Conservation (phyloP, 2,113 vertebrate genomes). For the Columbina picui region DNA sequence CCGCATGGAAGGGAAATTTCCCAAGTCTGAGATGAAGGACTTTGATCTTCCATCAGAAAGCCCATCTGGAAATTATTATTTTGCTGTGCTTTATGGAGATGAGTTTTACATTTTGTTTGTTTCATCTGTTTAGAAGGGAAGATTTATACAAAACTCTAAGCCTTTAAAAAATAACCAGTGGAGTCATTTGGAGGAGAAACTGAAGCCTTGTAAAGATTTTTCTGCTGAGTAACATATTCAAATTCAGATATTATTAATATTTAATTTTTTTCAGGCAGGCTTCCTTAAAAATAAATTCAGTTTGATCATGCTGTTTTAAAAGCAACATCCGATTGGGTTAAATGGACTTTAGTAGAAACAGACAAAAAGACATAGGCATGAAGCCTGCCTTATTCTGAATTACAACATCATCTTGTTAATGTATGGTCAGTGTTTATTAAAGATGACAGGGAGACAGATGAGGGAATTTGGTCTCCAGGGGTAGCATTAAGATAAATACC, state of each 20-base stretch:
- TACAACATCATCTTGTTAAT: background rate
- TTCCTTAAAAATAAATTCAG: background rate
- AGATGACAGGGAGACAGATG: background rate
- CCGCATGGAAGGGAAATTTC: slow-evolving; percentile 27
- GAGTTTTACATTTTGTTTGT: slow-evolving; percentile 52
- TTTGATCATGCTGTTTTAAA: background rate
- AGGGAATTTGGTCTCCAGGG: background rate
- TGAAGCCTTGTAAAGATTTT: background rate
- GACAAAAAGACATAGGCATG: background rate
- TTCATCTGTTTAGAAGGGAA: slow-evolving; percentile 16
- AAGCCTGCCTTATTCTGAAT: background rate
- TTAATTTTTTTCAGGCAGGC: background rate
- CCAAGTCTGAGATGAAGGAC: slow-evolving; percentile 12
- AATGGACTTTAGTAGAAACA: background rate
- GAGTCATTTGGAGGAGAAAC: background rate
- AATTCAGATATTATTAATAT: background rate
- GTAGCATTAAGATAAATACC: background rate
- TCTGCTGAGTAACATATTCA: background rate
- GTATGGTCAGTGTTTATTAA: background rate
- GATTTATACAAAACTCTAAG: background rate
- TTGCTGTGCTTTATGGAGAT: slow-evolving; percentile 30
- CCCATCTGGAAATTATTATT: slow-evolving; percentile 56
- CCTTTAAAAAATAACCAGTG: background rate
- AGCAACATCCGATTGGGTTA: background rate
- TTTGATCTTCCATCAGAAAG: slow-evolving; percentile 58